Evolutionary conservation across 1,140 invertebrate genomes (phyloP), one percentile per base, ranked within the genome.

Genomic region (Leptinotarsa undecemlineata): DNA sequence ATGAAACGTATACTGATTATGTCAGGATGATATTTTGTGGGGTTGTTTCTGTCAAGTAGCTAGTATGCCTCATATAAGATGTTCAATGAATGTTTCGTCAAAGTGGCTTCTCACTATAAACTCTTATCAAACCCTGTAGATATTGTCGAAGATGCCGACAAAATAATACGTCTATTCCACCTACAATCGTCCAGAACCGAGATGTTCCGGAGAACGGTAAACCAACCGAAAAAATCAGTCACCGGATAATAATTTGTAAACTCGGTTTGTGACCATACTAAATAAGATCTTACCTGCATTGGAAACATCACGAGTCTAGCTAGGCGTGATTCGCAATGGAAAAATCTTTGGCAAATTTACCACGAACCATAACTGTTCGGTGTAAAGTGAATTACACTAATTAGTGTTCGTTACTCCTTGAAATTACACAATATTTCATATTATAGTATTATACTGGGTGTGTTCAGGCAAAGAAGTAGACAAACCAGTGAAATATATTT

Each of bases 211-310:
- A 17, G 51, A 57, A 57, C 51, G 51, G 51, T 57, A 57, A 57
- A 57, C 51, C n/a, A 57, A 57, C 51, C 51, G 51, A 57, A 57
- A 57, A 57, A 57, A 57, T 57, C 51, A 57, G 15, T 57, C 51
- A 57, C 51, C 5, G 63, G 26, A 64, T 33, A 64, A 64, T 64
- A 64, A 64, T 64, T 64, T 64, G 63, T 64, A 64, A 75, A 66
- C 61, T 57, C 61, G 62, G 68, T 69, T 63, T 71, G 47, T 71
- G 64, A 75, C 68, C 71, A 48, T 67, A 70, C 68, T 75, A 75
- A 75, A 75, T 75, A 75, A 75, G 74, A 75, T 75, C 74, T 75
- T 70, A 71, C 60, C 69, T 42, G 69, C 17, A 64, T 60, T 66
- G 68, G 60, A 57, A 75, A 62, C 74, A 71, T 75, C 74, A 71